Conservation (phyloP, 1,140 invertebrate genomes). For the Acromyrmex heyeri region DNA sequence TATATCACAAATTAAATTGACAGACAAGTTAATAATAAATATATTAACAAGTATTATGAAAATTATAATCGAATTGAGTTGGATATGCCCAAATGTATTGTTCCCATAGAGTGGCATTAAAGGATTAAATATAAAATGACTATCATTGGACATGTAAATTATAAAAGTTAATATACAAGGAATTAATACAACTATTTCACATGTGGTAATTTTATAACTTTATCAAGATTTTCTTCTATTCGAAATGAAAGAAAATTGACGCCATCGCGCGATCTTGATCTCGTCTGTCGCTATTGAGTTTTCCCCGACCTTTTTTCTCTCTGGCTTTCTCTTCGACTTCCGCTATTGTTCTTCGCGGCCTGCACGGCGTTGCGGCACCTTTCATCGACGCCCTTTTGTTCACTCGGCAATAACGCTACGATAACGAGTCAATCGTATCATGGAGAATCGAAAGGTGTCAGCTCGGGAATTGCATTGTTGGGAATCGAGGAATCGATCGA, state of each 20-base stretch:
- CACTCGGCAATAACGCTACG: conserved; percentile 59
- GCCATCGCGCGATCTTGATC: conserved; percentile 36
- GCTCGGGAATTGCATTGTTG: conserved; percentile 56
- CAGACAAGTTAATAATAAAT: too few relatives aligned
- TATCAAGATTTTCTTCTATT: background rate
- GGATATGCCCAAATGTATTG: too few relatives aligned
- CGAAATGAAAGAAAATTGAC: conserved; percentile 40
- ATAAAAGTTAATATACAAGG: background rate
- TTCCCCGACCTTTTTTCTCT: conserved; percentile 41
- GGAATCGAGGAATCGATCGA: conserved; percentile 50
- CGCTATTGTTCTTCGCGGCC: conserved; percentile 54
- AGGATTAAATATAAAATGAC: too few relatives aligned
- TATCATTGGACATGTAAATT: background rate
- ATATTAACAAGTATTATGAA: too few relatives aligned
- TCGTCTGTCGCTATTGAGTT: conserved; percentile 35
- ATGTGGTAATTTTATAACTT: conserved; percentile 15
- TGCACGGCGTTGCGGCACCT: conserved; percentile 54
- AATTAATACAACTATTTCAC: background rate
- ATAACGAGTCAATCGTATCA: conserved; percentile 65
- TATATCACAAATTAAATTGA: too few relatives aligned
- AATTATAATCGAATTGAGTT: too few relatives aligned
- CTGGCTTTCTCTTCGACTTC: conserved; percentile 42
- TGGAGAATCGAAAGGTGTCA: conserved; percentile 63
- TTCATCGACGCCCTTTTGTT: conserved; percentile 60
- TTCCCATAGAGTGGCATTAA: too few relatives aligned